These are phyloP conservation scores for Pyrgilauda ruficollis DNA, from an alignment of 2,113 vertebrate species.

Conservation along the genomic window DNA sequence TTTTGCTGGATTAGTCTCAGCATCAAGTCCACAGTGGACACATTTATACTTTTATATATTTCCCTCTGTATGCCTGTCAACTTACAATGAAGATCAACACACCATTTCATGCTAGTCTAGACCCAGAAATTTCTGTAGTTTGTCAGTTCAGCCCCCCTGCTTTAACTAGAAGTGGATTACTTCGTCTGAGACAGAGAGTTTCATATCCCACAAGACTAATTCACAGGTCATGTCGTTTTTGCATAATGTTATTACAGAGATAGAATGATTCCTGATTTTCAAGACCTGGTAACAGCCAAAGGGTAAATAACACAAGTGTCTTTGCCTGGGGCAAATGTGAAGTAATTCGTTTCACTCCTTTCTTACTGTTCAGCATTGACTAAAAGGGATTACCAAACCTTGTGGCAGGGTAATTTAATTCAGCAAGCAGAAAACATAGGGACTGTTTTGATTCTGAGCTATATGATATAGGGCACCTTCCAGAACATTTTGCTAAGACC, in stretches of 20 bases:
- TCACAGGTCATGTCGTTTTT: neutral
- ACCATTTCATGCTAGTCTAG: neutral
- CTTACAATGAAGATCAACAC: neutral
- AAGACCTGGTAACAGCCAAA: neutral
- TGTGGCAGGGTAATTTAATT: neutral
- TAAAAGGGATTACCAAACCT: neutral
- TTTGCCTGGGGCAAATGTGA: neutral
- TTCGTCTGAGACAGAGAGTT: neutral
- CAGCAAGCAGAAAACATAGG: neutral
- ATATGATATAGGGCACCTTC: neutral
- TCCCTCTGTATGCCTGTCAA: neutral
- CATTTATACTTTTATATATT: neutral
- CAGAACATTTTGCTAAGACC: neutral
- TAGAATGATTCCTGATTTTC: neutral
- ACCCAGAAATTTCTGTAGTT: neutral
- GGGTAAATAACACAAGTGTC: neutral
- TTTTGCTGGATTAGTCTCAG: slow-evolving; percentile 52
- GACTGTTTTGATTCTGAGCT: neutral
- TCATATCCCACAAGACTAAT: neutral
- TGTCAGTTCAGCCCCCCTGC: neutral
- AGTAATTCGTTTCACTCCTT: neutral
- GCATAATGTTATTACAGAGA: neutral
- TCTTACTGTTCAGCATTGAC: neutral
- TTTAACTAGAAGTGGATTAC: neutral
- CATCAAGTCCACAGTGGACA: neutral